Evolutionary conservation across 64 coral and sea anemone genomes (phyloP).

Genomic region (Porites australiensis): DNA sequence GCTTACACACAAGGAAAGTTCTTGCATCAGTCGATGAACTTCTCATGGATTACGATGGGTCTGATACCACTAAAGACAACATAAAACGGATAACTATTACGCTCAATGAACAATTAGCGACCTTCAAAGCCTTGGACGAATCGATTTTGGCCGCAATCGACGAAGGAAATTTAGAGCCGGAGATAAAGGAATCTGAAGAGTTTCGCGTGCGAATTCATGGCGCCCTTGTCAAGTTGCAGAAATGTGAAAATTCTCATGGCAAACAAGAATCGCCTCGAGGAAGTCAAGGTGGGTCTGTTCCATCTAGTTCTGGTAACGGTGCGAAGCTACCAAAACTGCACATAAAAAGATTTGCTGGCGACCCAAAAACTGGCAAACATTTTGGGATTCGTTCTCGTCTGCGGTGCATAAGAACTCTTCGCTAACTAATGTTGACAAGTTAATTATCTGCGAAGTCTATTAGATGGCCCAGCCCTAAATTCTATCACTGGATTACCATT

Average conservation of each 20-base stretch:
- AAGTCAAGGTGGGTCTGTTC: not conserved
- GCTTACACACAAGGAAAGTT: not conserved
- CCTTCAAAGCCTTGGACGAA: not conserved
- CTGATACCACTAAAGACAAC: not conserved
- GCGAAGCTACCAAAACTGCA: not conserved
- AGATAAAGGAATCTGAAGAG: not conserved
- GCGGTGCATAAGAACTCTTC: too few species aligned
- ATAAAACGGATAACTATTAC: not conserved
- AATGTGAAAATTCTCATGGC: not conserved
- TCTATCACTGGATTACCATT: too few species aligned
- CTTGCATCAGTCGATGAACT: not conserved
- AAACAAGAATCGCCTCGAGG: not conserved
- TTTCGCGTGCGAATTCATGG: not conserved
- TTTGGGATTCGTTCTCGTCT: too few species aligned
- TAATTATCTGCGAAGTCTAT: too few species aligned
- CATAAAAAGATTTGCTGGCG: not conserved
- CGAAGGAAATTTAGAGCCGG: not conserved
- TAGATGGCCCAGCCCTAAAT: too few species aligned
- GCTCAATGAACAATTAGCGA: constrained; percentile 1
- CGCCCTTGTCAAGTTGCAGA: not conserved
- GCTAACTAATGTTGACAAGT: too few species aligned
- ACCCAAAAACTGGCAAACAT: not conserved
- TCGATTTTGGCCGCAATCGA: not conserved
- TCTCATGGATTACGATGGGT: not conserved
- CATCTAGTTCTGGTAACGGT: not conserved